Conservation (phyloP, 2,113 vertebrate species). For the Murina feae region DNA sequence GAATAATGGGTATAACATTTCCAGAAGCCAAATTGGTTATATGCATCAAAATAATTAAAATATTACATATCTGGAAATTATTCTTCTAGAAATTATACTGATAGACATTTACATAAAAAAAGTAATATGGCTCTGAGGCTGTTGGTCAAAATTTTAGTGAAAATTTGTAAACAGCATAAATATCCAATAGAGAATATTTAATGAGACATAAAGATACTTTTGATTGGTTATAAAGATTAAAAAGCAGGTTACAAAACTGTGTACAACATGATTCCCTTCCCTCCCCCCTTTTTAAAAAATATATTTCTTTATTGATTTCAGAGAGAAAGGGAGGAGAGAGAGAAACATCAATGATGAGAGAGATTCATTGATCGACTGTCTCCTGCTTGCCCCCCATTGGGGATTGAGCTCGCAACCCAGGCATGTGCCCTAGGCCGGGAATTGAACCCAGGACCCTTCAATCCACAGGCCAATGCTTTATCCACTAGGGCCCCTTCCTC, state of each 20-base stretch:
- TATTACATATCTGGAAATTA: background rate
- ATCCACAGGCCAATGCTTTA: too few relatives aligned
- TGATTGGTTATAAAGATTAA: background rate
- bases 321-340: too few relatives aligned
- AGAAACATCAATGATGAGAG: too few relatives aligned
- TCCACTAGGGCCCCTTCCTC: too few relatives aligned
- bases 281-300: too few relatives aligned
- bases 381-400: too few relatives aligned
- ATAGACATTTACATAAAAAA: conserved; percentile 11
- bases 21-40: background rate
- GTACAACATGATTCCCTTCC: background rate
- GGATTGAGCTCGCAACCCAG: too few relatives aligned
- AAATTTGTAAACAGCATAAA: conserved; percentile 15
- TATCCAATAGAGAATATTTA: background rate
- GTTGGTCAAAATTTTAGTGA: background rate
- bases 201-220: background rate
- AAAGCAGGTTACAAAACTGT: background rate
- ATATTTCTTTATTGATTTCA: too few relatives aligned
- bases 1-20: background rate
- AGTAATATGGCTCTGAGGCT: background rate
- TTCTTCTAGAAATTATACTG: background rate
- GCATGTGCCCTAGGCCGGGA: too few relatives aligned
- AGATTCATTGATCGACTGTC: too few relatives aligned
- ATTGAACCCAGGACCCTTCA: too few relatives aligned
- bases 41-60: conserved; percentile 12